Base-by-base conservation (phyloP, 1,140 invertebrate species). In the Forficula auricularia region DNA sequence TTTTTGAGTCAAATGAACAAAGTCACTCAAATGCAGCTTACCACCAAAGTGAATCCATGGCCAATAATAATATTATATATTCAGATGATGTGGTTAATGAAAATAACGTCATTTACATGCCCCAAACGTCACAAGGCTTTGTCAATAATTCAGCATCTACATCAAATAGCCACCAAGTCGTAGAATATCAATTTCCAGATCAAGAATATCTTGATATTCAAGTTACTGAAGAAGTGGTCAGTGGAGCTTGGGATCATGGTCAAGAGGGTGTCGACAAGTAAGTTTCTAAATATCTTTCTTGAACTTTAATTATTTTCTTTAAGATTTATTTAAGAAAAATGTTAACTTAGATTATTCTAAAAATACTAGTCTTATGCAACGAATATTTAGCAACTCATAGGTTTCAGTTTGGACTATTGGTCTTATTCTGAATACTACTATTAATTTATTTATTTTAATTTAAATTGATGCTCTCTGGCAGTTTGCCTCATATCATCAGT, bases 21-120 rank as follows among this genome's bases (percentile, higher is more conserved):
- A 13, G 3, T 8, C 35, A 15, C n/a, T 4, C 13, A 19, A 19
- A 36, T 42, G 33, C n/a, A 19, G 14, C 20, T 19, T 48, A 46
- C 42, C 60, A 61, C 13, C 47, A 53, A 63, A 61, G 57, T 53
- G n/a, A n/a, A n/a, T n/a, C n/a, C n/a, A n/a, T n/a, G n/a, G 16
- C 47, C 52, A 40, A n/a, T 37, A 60, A 62, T 51, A 67, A 69
- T 14, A 63, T 67, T 39, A 50, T 58, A 19, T 61, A 66, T 43
- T 63, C 62, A 9, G 68, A 72, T 52, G 65, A 68, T 58, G 73
- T 72, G 55, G 70, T 70, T 31, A 72, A 71, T 15, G 70, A 74
- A 42, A 72, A 72, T 53, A 54, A 72, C 12, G 71, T 72, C 51
- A 72, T 63, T 43, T 60, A 72, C 50, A 64, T 70, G 3, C 67